Conservation (phyloP, 2,888 invertebrate species). For the Slavum lentiscoides region DNA sequence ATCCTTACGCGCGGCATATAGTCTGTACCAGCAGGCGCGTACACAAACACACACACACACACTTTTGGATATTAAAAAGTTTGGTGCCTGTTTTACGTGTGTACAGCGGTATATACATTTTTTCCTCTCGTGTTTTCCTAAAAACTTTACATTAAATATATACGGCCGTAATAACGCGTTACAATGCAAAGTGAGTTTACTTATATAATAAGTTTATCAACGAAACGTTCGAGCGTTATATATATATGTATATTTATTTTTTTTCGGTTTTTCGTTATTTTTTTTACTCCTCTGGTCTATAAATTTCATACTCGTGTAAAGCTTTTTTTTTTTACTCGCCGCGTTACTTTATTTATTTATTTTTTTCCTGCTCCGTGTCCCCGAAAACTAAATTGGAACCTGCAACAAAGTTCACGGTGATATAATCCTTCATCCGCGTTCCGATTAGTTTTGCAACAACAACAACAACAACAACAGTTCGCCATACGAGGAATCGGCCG, state of each 20-base stretch:
- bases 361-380: constrained; percentile 8
- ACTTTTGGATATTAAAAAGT: constrained; percentile 51
- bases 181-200: constrained; percentile 50
- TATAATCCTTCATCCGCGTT: constrained; percentile 42
- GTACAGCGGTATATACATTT: constrained; percentile 15
- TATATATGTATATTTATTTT: too few species aligned
- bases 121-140: constrained; percentile 11
- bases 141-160: constrained; percentile 34
- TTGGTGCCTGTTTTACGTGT: constrained; percentile 44
- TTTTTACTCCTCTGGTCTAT: not conserved
- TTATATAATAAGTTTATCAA: constrained; percentile 48
- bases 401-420: constrained; percentile 17
- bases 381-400: constrained; percentile 33
- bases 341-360: constrained; percentile 23
- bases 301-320: constrained; percentile 44
- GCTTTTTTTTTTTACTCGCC: constrained; percentile 13
- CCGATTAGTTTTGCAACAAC: constrained; percentile 32
- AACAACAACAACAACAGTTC: too few species aligned
- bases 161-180: constrained; percentile 19
- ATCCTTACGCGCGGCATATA: constrained; percentile 1
- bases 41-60: not conserved
- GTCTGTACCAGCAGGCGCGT: too few species aligned
- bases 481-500: not conserved
- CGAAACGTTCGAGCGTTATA: constrained; percentile 34
- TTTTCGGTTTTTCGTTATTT: not conserved